Evolutionary conservation across 1,140 invertebrate species (phyloP).

Genomic region (Mylabris phalerata): DNA sequence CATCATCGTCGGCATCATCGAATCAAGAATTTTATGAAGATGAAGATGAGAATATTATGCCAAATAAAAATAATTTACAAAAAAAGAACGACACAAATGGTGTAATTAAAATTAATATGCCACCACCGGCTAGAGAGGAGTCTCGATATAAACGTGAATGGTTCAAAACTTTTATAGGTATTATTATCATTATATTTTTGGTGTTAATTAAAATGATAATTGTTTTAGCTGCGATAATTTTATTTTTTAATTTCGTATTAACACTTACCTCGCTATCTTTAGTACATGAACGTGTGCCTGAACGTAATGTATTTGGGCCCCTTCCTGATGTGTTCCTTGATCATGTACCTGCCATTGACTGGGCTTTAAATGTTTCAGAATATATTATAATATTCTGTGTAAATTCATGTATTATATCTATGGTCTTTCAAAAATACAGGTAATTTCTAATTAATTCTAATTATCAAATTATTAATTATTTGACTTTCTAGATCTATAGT

Average conservation of each 20-base stretch:
- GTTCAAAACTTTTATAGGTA: slow-evolving; percentile 62
- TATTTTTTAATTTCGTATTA: slow-evolving; percentile 55
- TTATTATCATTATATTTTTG: slow-evolving; percentile 20
- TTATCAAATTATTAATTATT: slow-evolving; percentile 3
- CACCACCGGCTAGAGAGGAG: slow-evolving; percentile 49
- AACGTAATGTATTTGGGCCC: slow-evolving; percentile 59
- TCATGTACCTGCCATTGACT: slow-evolving; percentile 61
- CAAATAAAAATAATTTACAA: neutral
- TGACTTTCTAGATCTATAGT: slow-evolving; percentile 66
- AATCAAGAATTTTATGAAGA: slow-evolving; percentile 32
- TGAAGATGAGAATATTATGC: slow-evolving; percentile 33
- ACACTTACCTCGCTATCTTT: slow-evolving; percentile 67
- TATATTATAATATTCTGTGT: slow-evolving; percentile 77
- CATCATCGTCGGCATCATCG: slow-evolving; percentile 17
- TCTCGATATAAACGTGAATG: slow-evolving; percentile 63
- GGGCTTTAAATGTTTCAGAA: slow-evolving; percentile 79
- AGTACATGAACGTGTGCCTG: slow-evolving; percentile 78
- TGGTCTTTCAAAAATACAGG: slow-evolving; percentile 80
- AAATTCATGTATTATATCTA: slow-evolving; percentile 62
- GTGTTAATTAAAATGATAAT: slow-evolving; percentile 10
- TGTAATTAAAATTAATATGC: slow-evolving; percentile 44
- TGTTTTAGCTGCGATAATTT: slow-evolving; percentile 52
- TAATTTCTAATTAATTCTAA: slow-evolving; percentile 33
- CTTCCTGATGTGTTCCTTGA: slow-evolving; percentile 78
- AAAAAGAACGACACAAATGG: slow-evolving; percentile 34